Base-by-base conservation (phyloP, 1,140 invertebrate species). In the Drosophila littoralis region DNA sequence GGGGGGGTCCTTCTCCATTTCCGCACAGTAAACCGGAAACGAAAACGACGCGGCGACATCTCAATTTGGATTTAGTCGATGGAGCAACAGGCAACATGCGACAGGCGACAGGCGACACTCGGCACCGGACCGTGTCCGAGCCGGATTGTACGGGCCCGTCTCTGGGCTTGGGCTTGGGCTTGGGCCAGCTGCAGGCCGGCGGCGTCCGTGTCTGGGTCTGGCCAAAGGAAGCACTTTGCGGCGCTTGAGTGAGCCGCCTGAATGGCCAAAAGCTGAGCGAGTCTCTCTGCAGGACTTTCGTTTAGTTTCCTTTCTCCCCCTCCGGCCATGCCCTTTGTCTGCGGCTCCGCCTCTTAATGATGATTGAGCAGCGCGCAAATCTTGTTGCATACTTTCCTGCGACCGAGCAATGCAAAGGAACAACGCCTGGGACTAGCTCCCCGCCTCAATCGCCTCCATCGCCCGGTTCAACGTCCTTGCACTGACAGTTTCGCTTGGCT, bases 191-290 rank as follows among this genome's bases (percentile, higher is more conserved):
- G 40, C 40, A 38, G 10, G 36, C 36, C 22, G 22, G 22, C 22
- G 22, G 9, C 10, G 33, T 40, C 59, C 38, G 15, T 7, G 61
- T 48, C 45, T 43, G 57, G 8, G 76, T 17, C 40, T 70, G 48
- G 71, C 28, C 22, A 85, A 61, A 88, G 82, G 83, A 86, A 86
- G 76, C 82, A 88, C 82, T 86, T 86, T 86, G 75, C 67, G 79
- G 76, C 82, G 82, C 82, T 86, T 88, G 67, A 86, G 79, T 86
- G 67, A 76, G 71, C 76, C 68, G 68, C 54, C 75, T 79, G 71
- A 75, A 74, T 81, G 46, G 83, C 75, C 60, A 86, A 69, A 76
- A 76, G 83, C 59, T 57, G 52, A 69, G 17, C 60, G 63, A 61
- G 67, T 70, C 82, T 57, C 22, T 22, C 50, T 38, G 60, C 75